Evolutionary conservation across 2,113 vertebrate species (phyloP), one percentile per base, ranked within the genome.

Genomic region (Dicaeum eximium): DNA sequence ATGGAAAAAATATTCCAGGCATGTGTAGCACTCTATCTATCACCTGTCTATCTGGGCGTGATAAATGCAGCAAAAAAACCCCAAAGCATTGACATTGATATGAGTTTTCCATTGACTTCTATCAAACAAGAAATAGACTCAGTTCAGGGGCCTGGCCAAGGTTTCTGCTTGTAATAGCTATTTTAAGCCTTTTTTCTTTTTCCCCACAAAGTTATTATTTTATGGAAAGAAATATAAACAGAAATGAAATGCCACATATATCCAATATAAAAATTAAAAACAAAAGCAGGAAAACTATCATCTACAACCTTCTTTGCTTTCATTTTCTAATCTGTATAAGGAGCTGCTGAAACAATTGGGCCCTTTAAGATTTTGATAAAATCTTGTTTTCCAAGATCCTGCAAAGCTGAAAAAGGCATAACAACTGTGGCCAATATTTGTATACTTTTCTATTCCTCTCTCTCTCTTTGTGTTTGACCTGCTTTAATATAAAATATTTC

Each of bases 321-420:
- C 38, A 15, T 80, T 95, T 93, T 87, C 67, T 70, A 92, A 80
- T 73, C 47, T 90, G 67, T 30, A 31, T 64, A 77, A 79, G 38
- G 38, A 95, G 50, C 50, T 80, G 33, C 37, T 82, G 50, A 87
- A 88, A 93, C 74, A 87, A 70, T 80, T 89, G 62, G 13, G 27
- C 48, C 45, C 38, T 72, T 93, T 83, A 82, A 61, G 66, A 75
- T 77, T 85, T 85, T 80, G 79, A 95, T 91, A 87, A 88, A 90
- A 94, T 80, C 70, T 90, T 95, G 51, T 57, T 91, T 95, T 93
- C 22, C 42, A 62, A 24, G n/a, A 73, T 66, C 82, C 56, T 77
- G n/a, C 15, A 74, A 51, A 7, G 2, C 44, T 86, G 47, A 88
- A 95, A 83, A 83, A 83, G 17, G 25, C 48, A 47, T 69, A 79